phyloP scores from a whole-genome alignment of 2,888 invertebrate species.

The Tillus elongatus region DNA sequence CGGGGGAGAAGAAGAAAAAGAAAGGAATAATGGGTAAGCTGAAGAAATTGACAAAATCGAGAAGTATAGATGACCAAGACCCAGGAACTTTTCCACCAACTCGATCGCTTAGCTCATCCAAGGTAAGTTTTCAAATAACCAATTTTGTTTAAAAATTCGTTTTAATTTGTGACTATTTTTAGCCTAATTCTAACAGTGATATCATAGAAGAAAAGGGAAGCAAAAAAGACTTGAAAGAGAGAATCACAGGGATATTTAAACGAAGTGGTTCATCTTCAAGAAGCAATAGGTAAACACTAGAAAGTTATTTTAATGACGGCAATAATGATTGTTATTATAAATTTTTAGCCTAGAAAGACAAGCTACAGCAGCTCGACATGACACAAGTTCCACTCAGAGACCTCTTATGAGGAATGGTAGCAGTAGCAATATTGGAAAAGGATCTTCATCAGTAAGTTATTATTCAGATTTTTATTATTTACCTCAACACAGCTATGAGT shows the following conservation, averaged over 20 bases:
- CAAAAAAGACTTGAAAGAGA: slow-evolving; percentile 69
- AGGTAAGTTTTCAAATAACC: slow-evolving; percentile 37
- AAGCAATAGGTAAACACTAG: slow-evolving; percentile 52
- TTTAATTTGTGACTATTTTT: slow-evolving; percentile 11
- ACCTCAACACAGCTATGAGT: too few species aligned
- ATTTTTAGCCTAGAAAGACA: slow-evolving; percentile 35
- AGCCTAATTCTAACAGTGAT: too few species aligned
- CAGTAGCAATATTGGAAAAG: too few species aligned
- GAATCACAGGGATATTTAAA: slow-evolving; percentile 76
- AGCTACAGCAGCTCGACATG: slow-evolving; percentile 25
- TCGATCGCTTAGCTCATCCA: slow-evolving; percentile 44
- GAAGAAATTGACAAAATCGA: slow-evolving; percentile 75
- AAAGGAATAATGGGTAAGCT: slow-evolving; percentile 76
- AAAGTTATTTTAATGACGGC: background rate
- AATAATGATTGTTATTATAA: slow-evolving; percentile 5
- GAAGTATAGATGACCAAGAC: slow-evolving; percentile 65
- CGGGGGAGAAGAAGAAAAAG: slow-evolving; percentile 66
- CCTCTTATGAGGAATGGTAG: slow-evolving; percentile 53
- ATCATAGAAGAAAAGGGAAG: slow-evolving; percentile 57
- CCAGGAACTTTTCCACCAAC: slow-evolving; percentile 35
- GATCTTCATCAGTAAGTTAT: too few species aligned
- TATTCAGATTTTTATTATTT: too few species aligned
- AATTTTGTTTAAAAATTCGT: too few species aligned
- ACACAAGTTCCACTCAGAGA: slow-evolving; percentile 42
- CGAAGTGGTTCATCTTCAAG: slow-evolving; percentile 56